These are phyloP conservation scores for Halichoerus grypus DNA, from an alignment of 2,113 vertebrate genomes.

Conservation along the genomic window DNA sequence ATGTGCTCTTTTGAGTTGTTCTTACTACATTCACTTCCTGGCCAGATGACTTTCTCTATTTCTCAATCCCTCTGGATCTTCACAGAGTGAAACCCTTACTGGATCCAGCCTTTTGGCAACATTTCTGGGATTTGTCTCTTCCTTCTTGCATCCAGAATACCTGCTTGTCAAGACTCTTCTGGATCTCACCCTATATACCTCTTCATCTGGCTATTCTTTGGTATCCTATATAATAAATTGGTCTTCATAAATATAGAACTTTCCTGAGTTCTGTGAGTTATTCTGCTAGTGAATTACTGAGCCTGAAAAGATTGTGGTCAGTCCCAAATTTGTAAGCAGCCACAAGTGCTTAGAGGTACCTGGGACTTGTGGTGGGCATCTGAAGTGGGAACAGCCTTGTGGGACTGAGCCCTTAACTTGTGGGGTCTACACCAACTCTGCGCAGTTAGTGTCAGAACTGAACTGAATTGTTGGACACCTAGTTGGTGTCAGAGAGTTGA, in stretches of 20 bases:
- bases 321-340: not conserved
- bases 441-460: not conserved
- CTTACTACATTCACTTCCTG: not conserved
- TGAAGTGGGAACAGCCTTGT: not conserved
- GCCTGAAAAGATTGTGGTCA: not conserved
- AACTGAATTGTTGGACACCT: not conserved
- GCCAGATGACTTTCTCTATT: not conserved
- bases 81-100: not conserved
- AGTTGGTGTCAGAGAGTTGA: not conserved
- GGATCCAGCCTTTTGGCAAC: not conserved
- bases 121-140: not conserved
- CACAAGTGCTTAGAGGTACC: not conserved
- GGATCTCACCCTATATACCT: not conserved
- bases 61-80: not conserved
- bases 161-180: not conserved
- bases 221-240: not conserved
- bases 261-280: slow-evolving; percentile 3
- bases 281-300: not conserved
- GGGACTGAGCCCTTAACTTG: not conserved
- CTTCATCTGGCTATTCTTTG: not conserved
- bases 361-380: not conserved
- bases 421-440: not conserved
- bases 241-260: not conserved
- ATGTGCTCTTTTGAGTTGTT: not conserved
- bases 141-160: not conserved